Base-by-base conservation (phyloP, 2,113 vertebrate genomes). In the Cephalopterus ornatus region DNA sequence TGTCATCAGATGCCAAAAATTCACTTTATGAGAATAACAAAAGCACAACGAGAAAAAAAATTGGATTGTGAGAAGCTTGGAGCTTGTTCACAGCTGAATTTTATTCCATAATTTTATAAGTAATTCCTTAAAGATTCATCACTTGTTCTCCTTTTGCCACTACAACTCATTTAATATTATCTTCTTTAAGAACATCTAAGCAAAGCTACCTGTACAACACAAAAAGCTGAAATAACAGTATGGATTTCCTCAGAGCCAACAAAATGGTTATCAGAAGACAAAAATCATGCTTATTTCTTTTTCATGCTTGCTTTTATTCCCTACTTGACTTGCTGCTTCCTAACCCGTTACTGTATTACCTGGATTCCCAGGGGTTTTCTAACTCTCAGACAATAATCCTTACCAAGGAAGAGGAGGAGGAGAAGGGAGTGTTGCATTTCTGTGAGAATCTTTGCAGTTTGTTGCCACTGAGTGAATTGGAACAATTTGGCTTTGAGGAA, bases 391-490 rank as follows among this genome's bases (percentile, higher is more conserved):
- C 88, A 90, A 22, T 68, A 92, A 93, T 55, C 52, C n/a, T 81
- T 8, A 2, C 2, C 3, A 3, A 94, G 55, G 47, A 71, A 8
- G 59, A 33, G 61, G 33, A 79, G 86, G 47, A 47, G 6, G 35
- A 22, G 56, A 35, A 68, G 41, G 55, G 58, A 93, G 93, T 93
- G 80, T 93, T 83, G 88, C 73, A 67, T 89, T 56, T 85, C 95
- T 88, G 92, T 97, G 98, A 97, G 98, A 97, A 97, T 35, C 93
- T 92, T 77, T 93, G 77, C 83, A 94, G 96, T 88, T 97, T 96
- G 46, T 93, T 91, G 91, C 92, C 95, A 95, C 88, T 39, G 72
- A 95, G 85, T 78, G 95, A 96, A 96, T 95, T 94, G 96, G 97
- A 98, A 97, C 96, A 78, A 90, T 87, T 96, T 91, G 92, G 92